Evolutionary conservation across 2,888 invertebrate genomes (phyloP), one percentile per base, ranked within the genome.

Genomic region (Netelia inedita): DNA sequence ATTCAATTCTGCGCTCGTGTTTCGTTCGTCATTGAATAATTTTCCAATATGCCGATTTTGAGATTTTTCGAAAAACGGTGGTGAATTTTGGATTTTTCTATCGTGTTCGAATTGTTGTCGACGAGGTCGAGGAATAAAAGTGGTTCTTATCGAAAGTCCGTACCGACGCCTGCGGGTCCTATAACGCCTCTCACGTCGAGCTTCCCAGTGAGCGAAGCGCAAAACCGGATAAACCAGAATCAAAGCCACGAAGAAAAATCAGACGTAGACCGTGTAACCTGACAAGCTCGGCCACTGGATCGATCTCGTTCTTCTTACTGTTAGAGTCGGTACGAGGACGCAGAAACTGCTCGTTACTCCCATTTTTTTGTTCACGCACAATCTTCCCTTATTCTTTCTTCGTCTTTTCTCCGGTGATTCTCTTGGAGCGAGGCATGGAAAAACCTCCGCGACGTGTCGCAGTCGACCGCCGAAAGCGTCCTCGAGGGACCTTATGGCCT

Each of bases 91-190:
- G 8, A 46, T 46, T 14, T 11, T 46, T 46, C 46, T 14, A 46
- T 14, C 14, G 2, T 11, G 46, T 46, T 14, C 8, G 3, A 14
- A 46, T 46, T 46, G 1, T 46, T 21, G 59, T 53, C 68, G 63
- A 57, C 21, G 59, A 28, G 55, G 19, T 65, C 50, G 68, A 19
- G 43, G 11, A 10, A 46, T 46, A 10, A 81, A 71, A 85, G 68
- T 79, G 69, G 81, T 50, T 74, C 63, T 78, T 65, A 68, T 78
- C 72, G 66, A 43, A 35, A 16, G 72, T 55, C 73, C 78, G 50
- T 23, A 57, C 73, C 55, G 68, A 46, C 50, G 74, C 68, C 78
- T 81, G 53, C 65, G 78, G 78, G 80, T 65, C 71, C 84, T 78
- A 81, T 71, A 79, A 85, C 35, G 46, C 14, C 66, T 46, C 43